phyloP scores from a whole-genome alignment of 2,797 vertebrate species.

The Trichosurus vulpecula region DNA sequence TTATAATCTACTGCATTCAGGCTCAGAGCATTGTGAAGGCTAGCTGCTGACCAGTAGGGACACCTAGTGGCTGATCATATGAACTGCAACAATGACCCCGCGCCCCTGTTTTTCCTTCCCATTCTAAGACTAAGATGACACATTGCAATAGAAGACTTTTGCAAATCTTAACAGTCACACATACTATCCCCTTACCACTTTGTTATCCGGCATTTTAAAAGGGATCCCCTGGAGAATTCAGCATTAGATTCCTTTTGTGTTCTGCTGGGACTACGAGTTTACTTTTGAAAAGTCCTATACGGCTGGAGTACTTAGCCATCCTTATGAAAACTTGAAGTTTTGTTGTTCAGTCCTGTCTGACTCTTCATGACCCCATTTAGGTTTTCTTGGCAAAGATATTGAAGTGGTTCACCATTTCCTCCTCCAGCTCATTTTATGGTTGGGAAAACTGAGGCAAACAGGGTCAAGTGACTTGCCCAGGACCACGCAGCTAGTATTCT shows the following conservation, averaged over 20 bases:
- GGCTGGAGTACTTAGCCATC: neutral
- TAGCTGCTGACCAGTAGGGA: constrained; percentile 14
- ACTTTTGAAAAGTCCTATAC: neutral
- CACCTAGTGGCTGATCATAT: constrained; percentile 39
- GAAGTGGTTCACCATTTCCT: neutral
- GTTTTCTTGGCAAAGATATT: neutral
- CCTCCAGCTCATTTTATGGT: neutral
- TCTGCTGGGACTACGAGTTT: neutral
- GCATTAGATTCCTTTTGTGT: neutral
- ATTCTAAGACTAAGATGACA: neutral
- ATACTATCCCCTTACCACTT: neutral
- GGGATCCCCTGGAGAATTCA: neutral
- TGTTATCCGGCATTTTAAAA: neutral
- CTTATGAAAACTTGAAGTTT: neutral
- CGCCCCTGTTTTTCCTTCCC: neutral
- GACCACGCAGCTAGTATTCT: neutral
- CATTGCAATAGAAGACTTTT: neutral
- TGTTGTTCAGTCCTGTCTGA: neutral
- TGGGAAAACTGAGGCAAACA: neutral
- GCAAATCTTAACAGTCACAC: neutral
- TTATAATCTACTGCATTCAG: neutral
- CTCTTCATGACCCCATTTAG: neutral
- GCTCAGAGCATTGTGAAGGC: neutral
- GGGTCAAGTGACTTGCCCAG: neutral
- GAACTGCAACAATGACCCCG: neutral